Conservation (phyloP, 2,113 vertebrate genomes). For the Hiodon alosoides region DNA sequence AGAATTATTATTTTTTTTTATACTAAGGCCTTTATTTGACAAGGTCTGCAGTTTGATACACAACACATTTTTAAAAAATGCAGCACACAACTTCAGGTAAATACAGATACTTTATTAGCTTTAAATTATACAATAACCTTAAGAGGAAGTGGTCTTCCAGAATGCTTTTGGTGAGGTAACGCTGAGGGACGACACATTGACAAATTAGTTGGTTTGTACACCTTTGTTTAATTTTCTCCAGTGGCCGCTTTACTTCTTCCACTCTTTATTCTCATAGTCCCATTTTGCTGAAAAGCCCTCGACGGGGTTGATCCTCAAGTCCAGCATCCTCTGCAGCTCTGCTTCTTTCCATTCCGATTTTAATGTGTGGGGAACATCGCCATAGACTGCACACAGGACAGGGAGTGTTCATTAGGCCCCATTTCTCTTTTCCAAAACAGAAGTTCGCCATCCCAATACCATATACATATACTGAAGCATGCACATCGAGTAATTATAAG, state of each 20-base stretch:
- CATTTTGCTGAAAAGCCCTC: constrained; percentile 79
- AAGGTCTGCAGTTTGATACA: too few species aligned
- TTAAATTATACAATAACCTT: constrained; percentile 55
- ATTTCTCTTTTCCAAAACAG: not conserved
- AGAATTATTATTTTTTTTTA: too few species aligned
- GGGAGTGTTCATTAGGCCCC: not conserved
- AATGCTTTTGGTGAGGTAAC: constrained; percentile 58
- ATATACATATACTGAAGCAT: not conserved
- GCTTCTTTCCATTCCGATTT: constrained; percentile 67
- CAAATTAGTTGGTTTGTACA: constrained; percentile 36
- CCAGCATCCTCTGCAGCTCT: constrained; percentile 85
- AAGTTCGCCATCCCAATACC: too few species aligned
- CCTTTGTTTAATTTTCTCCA: constrained; percentile 28
- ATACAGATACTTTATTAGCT: constrained; percentile 69
- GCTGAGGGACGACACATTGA: constrained; percentile 54
- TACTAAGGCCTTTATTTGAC: too few species aligned
- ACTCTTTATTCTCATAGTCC: constrained; percentile 90
- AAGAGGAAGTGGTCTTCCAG: constrained; percentile 65
- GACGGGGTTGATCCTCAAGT: constrained; percentile 82
- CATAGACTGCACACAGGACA: constrained; percentile 67
- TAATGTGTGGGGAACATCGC: constrained; percentile 77
- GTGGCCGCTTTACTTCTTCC: constrained; percentile 81
- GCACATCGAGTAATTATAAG: not conserved
- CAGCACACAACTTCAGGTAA: constrained; percentile 24
- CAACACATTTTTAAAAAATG: not conserved